A percentile compares a stretch with the other conserved stretches of the same genome.
These are phyloP conservation scores for Halichoeres trimaculatus DNA, from an alignment of 2,113 vertebrate species.

Conservation along the genomic window DNA sequence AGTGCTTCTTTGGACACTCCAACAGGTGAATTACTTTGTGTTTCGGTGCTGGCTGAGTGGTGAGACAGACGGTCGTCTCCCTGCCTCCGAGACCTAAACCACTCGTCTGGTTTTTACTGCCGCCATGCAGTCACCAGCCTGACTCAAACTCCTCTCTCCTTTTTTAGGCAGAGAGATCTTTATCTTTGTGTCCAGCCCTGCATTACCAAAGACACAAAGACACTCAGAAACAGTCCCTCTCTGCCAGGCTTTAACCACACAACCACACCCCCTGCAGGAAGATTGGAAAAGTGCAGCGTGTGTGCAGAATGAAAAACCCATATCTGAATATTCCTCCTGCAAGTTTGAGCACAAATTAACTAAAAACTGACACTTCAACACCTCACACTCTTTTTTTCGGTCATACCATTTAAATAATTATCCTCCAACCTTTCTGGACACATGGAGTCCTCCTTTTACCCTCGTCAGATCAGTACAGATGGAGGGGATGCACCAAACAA, in stretches of 20 bases:
- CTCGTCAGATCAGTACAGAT: constrained; percentile 57
- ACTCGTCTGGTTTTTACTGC: constrained; percentile 57
- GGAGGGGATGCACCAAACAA: constrained; percentile 47
- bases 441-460: constrained; percentile 23
- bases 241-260: constrained; percentile 44
- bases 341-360: background rate
- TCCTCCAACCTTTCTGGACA: background rate
- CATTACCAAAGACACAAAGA: constrained; percentile 48
- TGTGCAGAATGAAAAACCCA: background rate
- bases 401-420: background rate
- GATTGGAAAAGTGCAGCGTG: constrained; percentile 35
- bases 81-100: constrained; percentile 44
- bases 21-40: constrained; percentile 44
- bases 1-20: constrained; percentile 21
- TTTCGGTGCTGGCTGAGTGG: constrained; percentile 5
- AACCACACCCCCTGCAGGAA: constrained; percentile 77
- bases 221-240: constrained; percentile 38
- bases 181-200: constrained; percentile 62
- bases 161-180: constrained; percentile 73
- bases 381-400: background rate
- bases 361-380: background rate
- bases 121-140: constrained; percentile 52
- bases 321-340: background rate
- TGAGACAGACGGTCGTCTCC: constrained; percentile 29
- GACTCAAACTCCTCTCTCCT: constrained; percentile 64